A percentile compares a stretch with the other conserved stretches of the same genome.
Conservation (phyloP, 64 coral and sea anemone genomes). For the Cladopsammia gracilis region DNA sequence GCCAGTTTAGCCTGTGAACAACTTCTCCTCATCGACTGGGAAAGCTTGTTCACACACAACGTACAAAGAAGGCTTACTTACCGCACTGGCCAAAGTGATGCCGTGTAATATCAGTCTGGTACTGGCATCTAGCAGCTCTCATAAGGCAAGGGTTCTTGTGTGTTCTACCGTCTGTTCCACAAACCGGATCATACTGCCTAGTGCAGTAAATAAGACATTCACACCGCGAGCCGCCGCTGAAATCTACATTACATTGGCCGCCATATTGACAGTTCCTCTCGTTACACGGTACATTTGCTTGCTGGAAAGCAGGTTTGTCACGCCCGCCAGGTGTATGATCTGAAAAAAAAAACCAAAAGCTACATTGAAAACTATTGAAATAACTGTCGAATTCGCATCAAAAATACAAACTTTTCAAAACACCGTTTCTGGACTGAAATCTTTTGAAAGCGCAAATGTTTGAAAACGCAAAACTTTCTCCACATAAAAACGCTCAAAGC, state of each 20-base stretch:
- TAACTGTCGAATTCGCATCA: too few species aligned
- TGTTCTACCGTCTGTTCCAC: conserved; percentile 82
- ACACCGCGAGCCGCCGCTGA: conserved; percentile 60
- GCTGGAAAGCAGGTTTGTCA: not conserved
- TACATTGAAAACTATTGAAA: too few species aligned
- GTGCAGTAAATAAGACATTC: conserved; percentile 75
- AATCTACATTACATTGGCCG: conserved; percentile 60
- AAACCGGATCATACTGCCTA: conserved; percentile 81
- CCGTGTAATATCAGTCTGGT: conserved; percentile 77
- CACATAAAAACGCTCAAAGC: too few species aligned
- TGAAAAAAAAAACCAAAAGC: too few species aligned
- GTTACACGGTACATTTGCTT: conserved; percentile 35
- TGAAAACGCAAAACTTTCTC: too few species aligned
- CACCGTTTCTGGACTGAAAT: too few species aligned
- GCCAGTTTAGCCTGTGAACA: too few species aligned
- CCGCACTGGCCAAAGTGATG: conserved; percentile 86
- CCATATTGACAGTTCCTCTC: conserved; percentile 78
- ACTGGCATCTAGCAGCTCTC: conserved; percentile 69
- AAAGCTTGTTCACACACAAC: too few species aligned
- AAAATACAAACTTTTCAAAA: too few species aligned
- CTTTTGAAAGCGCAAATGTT: too few species aligned
- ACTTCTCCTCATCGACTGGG: too few species aligned
- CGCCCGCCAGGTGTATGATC: not conserved
- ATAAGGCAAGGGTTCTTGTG: conserved; percentile 87
- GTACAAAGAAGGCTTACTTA: too few species aligned